These are phyloP conservation scores for Muscicapa comitata DNA, from an alignment of 2,797 vertebrate species.

Conservation along the genomic window DNA sequence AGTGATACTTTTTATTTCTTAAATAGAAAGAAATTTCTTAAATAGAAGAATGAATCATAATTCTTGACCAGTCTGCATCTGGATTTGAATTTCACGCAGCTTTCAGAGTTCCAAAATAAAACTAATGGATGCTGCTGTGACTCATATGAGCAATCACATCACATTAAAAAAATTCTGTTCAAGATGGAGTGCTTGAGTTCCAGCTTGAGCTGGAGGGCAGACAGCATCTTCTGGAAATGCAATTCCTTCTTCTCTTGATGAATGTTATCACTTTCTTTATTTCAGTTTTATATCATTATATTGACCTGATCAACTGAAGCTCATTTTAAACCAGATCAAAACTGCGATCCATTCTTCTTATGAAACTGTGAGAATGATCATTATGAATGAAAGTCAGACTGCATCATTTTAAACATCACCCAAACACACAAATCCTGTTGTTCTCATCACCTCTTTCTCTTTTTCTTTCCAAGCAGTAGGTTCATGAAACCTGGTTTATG, in stretches of 20 bases:
- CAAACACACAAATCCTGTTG: background rate
- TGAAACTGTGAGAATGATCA: background rate
- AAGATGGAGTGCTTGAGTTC: constrained; percentile 2
- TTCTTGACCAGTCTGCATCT: background rate
- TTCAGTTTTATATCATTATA: constrained; percentile 36
- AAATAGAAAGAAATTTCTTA: background rate
- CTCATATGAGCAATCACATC: background rate
- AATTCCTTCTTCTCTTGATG: constrained; percentile 17
- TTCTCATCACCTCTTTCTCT: background rate
- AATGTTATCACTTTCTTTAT: constrained; percentile 16
- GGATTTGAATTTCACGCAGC: background rate
- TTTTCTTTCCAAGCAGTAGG: background rate
- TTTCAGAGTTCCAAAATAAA: background rate
- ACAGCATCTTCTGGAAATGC: background rate
- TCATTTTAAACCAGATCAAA: constrained; percentile 7
- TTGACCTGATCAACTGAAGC: background rate
- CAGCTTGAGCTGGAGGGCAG: background rate
- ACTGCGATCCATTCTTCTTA: constrained; percentile 6
- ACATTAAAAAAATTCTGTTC: constrained; percentile 1
- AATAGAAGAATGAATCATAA: background rate
- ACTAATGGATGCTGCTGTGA: background rate
- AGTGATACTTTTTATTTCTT: background rate
- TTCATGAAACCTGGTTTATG: background rate
- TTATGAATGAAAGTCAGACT: background rate
- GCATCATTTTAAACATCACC: background rate